A percentile compares a stretch with the other conserved stretches of the same genome.
phyloP scores from a whole-genome alignment of 2,113 vertebrate species.

The Paratilapia polleni region DNA sequence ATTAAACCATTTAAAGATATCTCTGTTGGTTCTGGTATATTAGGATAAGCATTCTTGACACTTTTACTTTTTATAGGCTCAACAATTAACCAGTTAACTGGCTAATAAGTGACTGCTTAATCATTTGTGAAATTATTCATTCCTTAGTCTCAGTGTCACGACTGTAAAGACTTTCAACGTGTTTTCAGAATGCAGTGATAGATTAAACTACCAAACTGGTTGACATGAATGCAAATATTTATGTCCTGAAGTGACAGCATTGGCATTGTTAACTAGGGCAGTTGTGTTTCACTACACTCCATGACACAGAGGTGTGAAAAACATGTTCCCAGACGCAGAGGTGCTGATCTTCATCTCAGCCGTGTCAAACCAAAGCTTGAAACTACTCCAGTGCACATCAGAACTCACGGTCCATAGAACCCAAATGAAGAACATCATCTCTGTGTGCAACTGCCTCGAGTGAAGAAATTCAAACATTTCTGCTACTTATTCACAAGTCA shows the following conservation, averaged over 20 bases:
- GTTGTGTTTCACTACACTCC: conserved; percentile 5
- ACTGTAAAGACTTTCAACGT: too few species aligned
- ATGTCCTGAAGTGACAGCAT: not conserved
- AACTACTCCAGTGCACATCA: not conserved
- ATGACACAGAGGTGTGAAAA: not conserved
- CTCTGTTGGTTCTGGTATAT: too few species aligned
- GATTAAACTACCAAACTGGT: not conserved
- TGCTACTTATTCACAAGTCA: conserved; percentile 12
- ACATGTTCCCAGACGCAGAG: not conserved
- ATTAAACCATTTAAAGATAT: too few species aligned
- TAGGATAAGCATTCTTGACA: too few species aligned
- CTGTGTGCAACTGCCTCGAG: conserved; percentile 7
- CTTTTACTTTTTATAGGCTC: not conserved
- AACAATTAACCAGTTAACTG: not conserved
- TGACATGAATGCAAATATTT: not conserved
- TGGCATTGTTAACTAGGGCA: conserved; percentile 2
- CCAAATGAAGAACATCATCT: conserved; percentile 37
- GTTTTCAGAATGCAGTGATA: too few species aligned
- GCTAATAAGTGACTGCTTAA: not conserved
- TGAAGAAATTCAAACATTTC: conserved; percentile 16
- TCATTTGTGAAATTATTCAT: not conserved
- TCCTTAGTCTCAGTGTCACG: not conserved
- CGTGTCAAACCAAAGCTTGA: not conserved
- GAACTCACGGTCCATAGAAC: conserved; percentile 30
- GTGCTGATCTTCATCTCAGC: conserved; percentile 26